A percentile compares a stretch with the other conserved stretches of the same genome.
phyloP scores from a whole-genome alignment of 2,113 vertebrate genomes.

The Mesocricetus auratus region DNA sequence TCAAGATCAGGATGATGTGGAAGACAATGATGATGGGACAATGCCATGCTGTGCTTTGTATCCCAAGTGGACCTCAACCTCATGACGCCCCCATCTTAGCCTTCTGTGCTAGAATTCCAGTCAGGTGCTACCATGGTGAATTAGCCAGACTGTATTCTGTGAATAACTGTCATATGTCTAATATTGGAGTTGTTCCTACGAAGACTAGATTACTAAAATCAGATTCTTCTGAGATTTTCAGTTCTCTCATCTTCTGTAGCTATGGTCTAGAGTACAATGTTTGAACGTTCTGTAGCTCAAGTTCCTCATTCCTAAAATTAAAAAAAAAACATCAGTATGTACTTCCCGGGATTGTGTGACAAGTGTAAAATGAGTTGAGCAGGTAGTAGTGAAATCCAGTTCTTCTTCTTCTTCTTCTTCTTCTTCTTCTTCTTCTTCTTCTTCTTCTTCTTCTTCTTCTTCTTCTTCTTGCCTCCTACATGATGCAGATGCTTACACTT shows the following conservation, averaged over 20 bases:
- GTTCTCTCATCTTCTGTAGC: background rate
- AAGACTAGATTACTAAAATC: background rate
- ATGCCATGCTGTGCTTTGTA: background rate
- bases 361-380: background rate
- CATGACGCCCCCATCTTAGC: background rate
- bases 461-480: background rate
- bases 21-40: no score
- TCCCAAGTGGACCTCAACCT: background rate
- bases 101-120: background rate
- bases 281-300: background rate
- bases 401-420: background rate
- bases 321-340: background rate
- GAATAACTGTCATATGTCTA: background rate
- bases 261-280: background rate
- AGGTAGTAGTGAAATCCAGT: background rate
- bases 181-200: background rate
- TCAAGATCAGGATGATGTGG: background rate
- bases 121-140: background rate
- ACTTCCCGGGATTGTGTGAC: background rate
- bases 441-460: background rate
- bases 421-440: background rate
- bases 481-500: background rate
- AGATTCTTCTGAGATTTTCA: background rate
- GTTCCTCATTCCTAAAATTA: slow-evolving; percentile 20
- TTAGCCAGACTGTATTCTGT: background rate